A percentile compares a stretch with the other conserved stretches of the same genome.
Evolutionary conservation across 2,113 vertebrate genomes (phyloP).

Genomic region (Osmerus eperlanus): DNA sequence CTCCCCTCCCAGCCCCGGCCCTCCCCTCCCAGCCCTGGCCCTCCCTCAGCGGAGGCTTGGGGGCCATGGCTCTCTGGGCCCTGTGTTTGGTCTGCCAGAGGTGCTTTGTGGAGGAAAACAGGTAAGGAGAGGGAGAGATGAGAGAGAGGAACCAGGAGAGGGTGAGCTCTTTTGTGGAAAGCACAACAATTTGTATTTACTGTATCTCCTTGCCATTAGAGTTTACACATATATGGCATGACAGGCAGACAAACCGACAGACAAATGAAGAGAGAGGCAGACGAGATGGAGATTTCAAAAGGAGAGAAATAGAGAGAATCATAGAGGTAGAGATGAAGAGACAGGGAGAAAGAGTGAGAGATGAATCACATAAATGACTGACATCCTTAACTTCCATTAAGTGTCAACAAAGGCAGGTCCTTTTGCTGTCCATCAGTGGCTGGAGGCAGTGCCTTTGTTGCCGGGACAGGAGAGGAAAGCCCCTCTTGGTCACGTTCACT

Average conservation of each 20-base stretch:
- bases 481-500: constrained; percentile 60
- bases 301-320: background rate
- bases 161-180: background rate
- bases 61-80: background rate
- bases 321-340: background rate
- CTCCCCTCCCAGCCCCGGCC: constrained; percentile 47
- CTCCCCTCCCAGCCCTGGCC: constrained; percentile 56
- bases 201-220: too few relatives aligned
- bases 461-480: constrained; percentile 53
- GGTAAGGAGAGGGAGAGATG: constrained; percentile 46
- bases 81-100: too few relatives aligned
- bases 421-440: constrained; percentile 22
- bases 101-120: too few relatives aligned
- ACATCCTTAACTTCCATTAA: constrained; percentile 34
- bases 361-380: constrained; percentile 43
- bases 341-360: constrained; percentile 10
- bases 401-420: constrained; percentile 54
- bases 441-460: constrained; percentile 45
- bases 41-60: constrained; percentile 44
- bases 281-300: background rate
- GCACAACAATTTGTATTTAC: too few relatives aligned
- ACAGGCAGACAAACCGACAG: background rate
- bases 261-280: background rate
- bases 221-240: too few relatives aligned
- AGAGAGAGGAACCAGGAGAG: background rate